Percentiles rank a stretch among this genome's conserved stretches.
phyloP scores from a whole-genome alignment of 2,888 invertebrate species.

The Drosophila maculinotata region DNA sequence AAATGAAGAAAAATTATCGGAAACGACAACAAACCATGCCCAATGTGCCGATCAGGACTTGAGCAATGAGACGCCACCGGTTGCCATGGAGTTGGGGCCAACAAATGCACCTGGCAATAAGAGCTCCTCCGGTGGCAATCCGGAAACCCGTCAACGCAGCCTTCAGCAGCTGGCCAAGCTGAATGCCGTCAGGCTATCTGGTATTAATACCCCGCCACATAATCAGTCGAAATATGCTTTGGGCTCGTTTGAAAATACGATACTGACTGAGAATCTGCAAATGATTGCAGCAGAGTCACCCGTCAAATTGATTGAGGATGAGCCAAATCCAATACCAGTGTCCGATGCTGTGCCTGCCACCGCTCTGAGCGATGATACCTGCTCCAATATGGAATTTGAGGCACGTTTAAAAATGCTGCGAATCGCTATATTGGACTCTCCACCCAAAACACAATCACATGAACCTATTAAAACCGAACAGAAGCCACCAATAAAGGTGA shows the following conservation, averaged over 20 bases:
- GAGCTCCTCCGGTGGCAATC: neutral
- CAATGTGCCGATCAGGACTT: slow-evolving; percentile 31
- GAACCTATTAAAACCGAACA: neutral
- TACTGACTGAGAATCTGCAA: slow-evolving; percentile 51
- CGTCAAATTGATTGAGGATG: slow-evolving; percentile 60
- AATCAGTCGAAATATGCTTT: slow-evolving; percentile 1
- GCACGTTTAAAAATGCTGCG: slow-evolving; percentile 56
- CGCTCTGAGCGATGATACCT: slow-evolving; percentile 30
- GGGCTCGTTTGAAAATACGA: slow-evolving; percentile 31
- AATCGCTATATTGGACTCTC: slow-evolving; percentile 47
- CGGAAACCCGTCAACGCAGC: slow-evolving; percentile 12
- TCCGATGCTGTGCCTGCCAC: neutral
- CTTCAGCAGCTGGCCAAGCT: slow-evolving; percentile 60
- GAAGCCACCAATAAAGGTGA: neutral
- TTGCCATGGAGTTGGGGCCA: slow-evolving; percentile 27
- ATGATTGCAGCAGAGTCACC: slow-evolving; percentile 68
- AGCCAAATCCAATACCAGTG: slow-evolving; percentile 10
- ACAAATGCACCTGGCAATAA: slow-evolving; percentile 8
- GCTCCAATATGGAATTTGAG: slow-evolving; percentile 57
- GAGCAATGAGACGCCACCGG: slow-evolving; percentile 58
- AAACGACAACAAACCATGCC: neutral
- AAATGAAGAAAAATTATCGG: slow-evolving; percentile 4
- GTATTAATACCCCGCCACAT: slow-evolving; percentile 31
- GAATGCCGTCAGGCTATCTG: slow-evolving; percentile 40
- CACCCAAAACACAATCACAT: slow-evolving; percentile 7